Conservation (phyloP, 2,888 invertebrate species). For the Geotrupes spiniger region DNA sequence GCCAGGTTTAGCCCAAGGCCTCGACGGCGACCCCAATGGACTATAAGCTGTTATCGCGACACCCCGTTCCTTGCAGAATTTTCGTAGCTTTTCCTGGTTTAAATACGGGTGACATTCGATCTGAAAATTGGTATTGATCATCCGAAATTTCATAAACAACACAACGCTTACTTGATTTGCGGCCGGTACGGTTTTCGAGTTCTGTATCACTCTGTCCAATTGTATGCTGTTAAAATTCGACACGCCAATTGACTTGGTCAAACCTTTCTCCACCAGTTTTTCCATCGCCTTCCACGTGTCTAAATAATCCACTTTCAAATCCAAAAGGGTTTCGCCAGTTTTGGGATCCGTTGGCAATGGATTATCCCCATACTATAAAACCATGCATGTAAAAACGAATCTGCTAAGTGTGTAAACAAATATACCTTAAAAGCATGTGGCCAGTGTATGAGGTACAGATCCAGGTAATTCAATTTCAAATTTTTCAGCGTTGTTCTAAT, state of each 20-base stretch:
- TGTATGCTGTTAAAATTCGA: conserved; percentile 76
- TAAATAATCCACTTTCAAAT: conserved; percentile 60
- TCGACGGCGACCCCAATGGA: conserved; percentile 74
- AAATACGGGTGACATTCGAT: conserved; percentile 64
- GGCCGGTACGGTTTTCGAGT: conserved; percentile 59
- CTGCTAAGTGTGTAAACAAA: too few relatives aligned
- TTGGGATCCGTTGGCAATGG: conserved; percentile 9
- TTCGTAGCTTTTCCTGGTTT: conserved; percentile 65
- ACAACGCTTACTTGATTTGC: conserved; percentile 56
- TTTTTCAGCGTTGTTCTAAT: conserved; percentile 49
- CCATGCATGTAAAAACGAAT: too few relatives aligned
- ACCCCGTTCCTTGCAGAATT: conserved; percentile 61
- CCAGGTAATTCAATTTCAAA: conserved; percentile 55
- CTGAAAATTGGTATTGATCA: conserved; percentile 49
- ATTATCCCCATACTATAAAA: conserved; percentile 9
- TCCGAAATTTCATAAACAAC: conserved; percentile 25
- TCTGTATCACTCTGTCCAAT: conserved; percentile 59
- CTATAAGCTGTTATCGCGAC: conserved; percentile 75
- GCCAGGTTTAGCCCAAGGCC: conserved; percentile 66
- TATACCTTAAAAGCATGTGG: conserved; percentile 45
- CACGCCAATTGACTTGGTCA: conserved; percentile 67
- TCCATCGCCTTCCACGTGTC: conserved; percentile 73
- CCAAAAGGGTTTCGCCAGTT: conserved; percentile 13
- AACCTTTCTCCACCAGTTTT: conserved; percentile 58
- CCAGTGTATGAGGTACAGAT: conserved; percentile 57